Percentiles rank a stretch among this genome's conserved stretches.
Conservation (phyloP, 2,797 vertebrate species). For the Anas georgica region DNA sequence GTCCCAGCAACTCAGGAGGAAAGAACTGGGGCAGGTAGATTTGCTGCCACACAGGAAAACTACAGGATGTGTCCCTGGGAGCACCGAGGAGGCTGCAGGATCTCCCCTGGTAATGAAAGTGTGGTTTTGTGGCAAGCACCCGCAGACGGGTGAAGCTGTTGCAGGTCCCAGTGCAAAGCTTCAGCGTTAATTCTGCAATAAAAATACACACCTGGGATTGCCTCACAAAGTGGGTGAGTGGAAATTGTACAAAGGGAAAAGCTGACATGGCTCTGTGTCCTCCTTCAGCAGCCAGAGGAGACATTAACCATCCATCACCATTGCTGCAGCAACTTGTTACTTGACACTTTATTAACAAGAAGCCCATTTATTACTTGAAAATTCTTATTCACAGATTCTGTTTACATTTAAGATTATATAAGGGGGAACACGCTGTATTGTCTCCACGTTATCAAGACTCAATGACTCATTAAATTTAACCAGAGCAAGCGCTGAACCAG, state of each 20-base stretch:
- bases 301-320: not conserved
- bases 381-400: slow-evolving; percentile 3
- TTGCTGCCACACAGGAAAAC: not conserved
- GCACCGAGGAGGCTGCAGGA: not conserved
- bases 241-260: not conserved
- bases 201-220: not conserved
- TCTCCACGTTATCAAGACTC: not conserved
- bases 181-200: accelerated
- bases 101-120: not conserved
- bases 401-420: not conserved
- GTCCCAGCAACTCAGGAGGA: not conserved
- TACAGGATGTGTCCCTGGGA: not conserved
- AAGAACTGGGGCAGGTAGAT: not conserved
- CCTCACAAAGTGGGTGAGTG: not conserved
- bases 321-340: not conserved
- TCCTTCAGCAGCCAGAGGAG: not conserved
- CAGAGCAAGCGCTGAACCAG: not conserved
- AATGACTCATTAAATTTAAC: not conserved
- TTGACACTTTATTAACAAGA: slow-evolving; percentile 11
- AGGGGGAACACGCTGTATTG: not conserved
- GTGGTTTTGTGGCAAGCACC: not conserved
- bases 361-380: not conserved
- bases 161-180: not conserved
- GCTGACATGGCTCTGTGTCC: not conserved
- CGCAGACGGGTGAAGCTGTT: not conserved